A percentile compares a stretch with the other conserved stretches of the same genome.
phyloP scores from a whole-genome alignment of 2,797 vertebrate genomes.

The Vespertilio murinus region DNA sequence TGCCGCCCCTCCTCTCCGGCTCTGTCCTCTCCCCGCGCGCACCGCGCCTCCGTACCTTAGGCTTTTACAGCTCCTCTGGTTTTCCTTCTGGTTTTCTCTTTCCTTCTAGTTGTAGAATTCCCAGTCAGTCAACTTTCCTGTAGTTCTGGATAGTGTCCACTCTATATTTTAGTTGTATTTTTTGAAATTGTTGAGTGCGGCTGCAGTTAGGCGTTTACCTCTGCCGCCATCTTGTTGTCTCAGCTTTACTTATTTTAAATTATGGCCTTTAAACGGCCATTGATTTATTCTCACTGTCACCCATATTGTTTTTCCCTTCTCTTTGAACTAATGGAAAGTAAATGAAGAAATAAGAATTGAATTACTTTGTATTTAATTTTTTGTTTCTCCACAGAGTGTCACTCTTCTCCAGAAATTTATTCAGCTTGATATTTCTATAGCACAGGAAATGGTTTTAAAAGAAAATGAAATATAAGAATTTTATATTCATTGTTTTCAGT shows the following conservation, averaged over 20 bases:
- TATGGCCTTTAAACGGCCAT: neutral
- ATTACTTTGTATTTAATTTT: conserved; percentile 43
- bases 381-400: conserved; percentile 67
- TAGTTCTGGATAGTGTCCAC: too few species aligned
- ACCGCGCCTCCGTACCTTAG: too few species aligned
- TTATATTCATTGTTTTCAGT: conserved; percentile 54
- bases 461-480: conserved; percentile 50
- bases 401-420: conserved; percentile 64
- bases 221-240: too few species aligned
- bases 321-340: neutral
- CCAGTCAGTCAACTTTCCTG: too few species aligned
- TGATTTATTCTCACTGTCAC: neutral
- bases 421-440: neutral
- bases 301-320: neutral
- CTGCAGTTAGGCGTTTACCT: too few species aligned
- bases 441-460: conserved; percentile 49
- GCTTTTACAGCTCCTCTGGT: too few species aligned
- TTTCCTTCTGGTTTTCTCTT: too few species aligned
- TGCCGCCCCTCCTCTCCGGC: too few species aligned
- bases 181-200: too few species aligned
- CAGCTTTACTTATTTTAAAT: neutral
- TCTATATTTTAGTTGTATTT: too few species aligned
- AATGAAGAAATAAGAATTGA: conserved; percentile 12
- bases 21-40: too few species aligned
- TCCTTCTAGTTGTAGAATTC: too few species aligned